Evolutionary conservation across 2,888 invertebrate genomes (phyloP).

Genomic region (Oasisia sp.): DNA sequence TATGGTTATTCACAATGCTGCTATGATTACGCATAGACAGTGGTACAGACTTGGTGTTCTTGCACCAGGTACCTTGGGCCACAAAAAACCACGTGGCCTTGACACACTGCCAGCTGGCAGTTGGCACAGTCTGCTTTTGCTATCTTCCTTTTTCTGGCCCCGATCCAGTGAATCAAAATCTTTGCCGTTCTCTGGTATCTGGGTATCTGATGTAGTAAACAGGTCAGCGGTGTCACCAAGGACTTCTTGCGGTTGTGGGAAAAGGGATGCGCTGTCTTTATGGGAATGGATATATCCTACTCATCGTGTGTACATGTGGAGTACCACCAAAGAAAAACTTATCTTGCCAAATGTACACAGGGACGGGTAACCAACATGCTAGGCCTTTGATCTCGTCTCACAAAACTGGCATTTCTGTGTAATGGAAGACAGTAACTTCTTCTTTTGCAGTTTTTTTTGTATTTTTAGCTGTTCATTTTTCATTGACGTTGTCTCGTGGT

Average conservation of each 20-base stretch:
- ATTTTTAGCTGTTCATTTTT: too few relatives aligned
- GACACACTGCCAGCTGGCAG: constrained; percentile 5
- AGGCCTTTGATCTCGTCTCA: not conserved
- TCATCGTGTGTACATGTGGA: not conserved
- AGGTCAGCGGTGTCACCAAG: constrained; percentile 2
- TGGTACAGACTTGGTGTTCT: not conserved
- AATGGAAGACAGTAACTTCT: too few relatives aligned
- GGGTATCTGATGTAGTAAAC: constrained; percentile 6
- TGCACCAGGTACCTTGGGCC: constrained; percentile 6
- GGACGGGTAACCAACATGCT: not conserved
- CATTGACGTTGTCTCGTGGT: too few relatives aligned
- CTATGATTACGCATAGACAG: not conserved
- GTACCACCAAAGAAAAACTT: not conserved
- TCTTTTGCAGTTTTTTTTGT: too few relatives aligned
- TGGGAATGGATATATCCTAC: not conserved
- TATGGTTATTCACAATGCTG: not conserved
- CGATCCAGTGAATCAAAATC: not conserved
- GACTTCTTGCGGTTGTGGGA: not conserved
- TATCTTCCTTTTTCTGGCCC: constrained; percentile 14
- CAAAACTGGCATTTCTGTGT: not conserved
- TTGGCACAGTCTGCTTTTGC: not conserved
- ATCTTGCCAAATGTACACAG: not conserved
- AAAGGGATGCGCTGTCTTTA: not conserved
- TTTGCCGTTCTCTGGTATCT: not conserved
- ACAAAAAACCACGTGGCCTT: not conserved